Base-by-base conservation (phyloP, 2,888 invertebrate genomes). In the Ornithoptera priamus region DNA sequence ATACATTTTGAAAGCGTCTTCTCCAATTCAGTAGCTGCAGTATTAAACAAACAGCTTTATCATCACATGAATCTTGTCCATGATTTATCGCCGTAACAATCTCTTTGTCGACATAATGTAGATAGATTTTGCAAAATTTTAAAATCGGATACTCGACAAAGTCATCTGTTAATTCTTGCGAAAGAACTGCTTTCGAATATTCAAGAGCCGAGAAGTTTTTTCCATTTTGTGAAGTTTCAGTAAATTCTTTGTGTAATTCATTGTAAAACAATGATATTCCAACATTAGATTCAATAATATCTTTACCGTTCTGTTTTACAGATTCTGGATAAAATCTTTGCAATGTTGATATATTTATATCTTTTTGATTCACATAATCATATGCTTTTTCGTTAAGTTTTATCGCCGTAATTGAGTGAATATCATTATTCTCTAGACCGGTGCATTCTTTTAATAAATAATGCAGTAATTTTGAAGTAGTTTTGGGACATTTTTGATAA, bases 1-100 rank as follows among this genome's bases (percentile, higher is more conserved):
- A 92, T 5, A 92, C 75, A 69, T 84, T 83, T 17, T 87, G 76
- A 68, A 94, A 93, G 76, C 94, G 85, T 53, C 79, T 83, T 57
- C 94, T 85, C 94, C 94, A 95, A 70, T 92, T 93, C 15, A 95
- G 77, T 8, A 92, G 80, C 65, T 89, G 88, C 1, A 94, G 76
- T 3, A 94, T 75, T 46, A 83, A 75, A 50, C 94, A 87, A 15
- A 89, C 84, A 2, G 82, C 79, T 72, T 81, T 75, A 71, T 93
- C 85, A 69, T 85, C 83, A 12, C 94, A 72, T 0, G 75, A 74
- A 3, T 81, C 66, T 30, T 78, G 72, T 5, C 78, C 77, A 18
- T 81, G 75, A 61, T 77, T 79, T 5, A 94, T 82, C 17, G 90
- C 73, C 0, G 74, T 75, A 15, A 83, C 74, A 42, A 95, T 83